A percentile compares a stretch with the other conserved stretches of the same genome.
These are phyloP conservation scores for Pycnomerus fuliginosus DNA, from an alignment of 2,888 invertebrate species.

Conservation along the genomic window DNA sequence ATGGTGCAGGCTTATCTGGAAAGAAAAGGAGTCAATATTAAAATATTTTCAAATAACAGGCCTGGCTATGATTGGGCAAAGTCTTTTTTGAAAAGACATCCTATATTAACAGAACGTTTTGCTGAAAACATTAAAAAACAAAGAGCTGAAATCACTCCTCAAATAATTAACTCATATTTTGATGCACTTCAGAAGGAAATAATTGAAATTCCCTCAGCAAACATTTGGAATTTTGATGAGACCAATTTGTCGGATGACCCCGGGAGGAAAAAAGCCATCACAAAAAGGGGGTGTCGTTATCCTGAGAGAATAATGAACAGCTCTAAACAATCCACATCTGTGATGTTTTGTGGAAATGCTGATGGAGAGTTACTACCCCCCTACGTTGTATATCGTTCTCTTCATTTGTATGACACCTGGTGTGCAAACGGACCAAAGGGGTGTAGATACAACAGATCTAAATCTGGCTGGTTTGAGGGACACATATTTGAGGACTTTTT, in stretches of 20 bases:
- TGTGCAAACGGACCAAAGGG: conserved; percentile 40
- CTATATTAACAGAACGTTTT: conserved; percentile 2
- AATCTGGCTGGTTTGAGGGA: conserved; percentile 34
- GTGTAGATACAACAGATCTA: conserved; percentile 39
- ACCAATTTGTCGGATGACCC: neutral
- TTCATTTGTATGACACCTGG: conserved; percentile 3
- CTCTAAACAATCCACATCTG: conserved; percentile 6
- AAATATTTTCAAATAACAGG: neutral
- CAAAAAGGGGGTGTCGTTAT: conserved; percentile 8
- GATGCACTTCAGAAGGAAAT: neutral
- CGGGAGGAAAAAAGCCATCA: conserved; percentile 2
- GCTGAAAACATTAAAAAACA: neutral
- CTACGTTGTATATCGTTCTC: conserved; percentile 11
- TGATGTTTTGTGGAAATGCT: conserved; percentile 16
- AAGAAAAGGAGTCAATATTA: neutral
- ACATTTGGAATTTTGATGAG: too few relatives aligned
- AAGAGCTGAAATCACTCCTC: neutral
- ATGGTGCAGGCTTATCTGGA: too few relatives aligned
- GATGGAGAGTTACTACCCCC: conserved; percentile 9
- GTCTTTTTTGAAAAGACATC: neutral
- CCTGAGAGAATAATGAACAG: conserved; percentile 13
- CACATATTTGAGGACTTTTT: conserved; percentile 27
- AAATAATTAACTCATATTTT: neutral
- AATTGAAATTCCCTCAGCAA: too few relatives aligned
- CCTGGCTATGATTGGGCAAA: neutral